Conservation (phyloP, 2,888 invertebrate species). For the Platycheirus albimanus region DNA sequence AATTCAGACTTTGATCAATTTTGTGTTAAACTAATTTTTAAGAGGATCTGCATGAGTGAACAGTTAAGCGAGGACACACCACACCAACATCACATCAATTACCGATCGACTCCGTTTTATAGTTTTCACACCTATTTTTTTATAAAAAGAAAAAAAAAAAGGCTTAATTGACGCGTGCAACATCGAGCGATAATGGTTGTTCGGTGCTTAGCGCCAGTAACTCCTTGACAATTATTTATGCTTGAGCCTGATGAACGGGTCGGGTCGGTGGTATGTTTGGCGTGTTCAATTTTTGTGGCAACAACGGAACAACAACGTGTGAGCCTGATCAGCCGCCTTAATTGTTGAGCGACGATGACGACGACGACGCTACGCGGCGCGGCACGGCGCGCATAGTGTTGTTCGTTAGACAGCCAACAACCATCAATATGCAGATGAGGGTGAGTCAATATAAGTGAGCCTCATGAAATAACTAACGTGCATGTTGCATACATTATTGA, state of each 20-base stretch:
- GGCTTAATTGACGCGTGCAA: constrained; percentile 59
- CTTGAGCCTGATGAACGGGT: constrained; percentile 1
- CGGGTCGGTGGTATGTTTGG: too few species aligned
- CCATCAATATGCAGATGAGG: constrained; percentile 72
- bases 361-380: neutral
- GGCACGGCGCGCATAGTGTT: too few species aligned
- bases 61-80: constrained; percentile 60
- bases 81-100: constrained; percentile 20
- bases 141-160: too few species aligned
- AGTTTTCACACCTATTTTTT: constrained; percentile 68
- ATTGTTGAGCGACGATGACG: constrained; percentile 42
- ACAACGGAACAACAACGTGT: constrained; percentile 43
- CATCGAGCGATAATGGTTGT: constrained; percentile 44
- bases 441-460: constrained; percentile 62
- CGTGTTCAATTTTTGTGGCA: constrained; percentile 16
- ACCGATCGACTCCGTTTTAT: constrained; percentile 37
- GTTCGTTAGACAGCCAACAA: constrained; percentile 65
- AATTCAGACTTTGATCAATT: too few species aligned
- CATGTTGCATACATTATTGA: constrained; percentile 53
- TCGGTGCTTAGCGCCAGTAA: constrained; percentile 67
- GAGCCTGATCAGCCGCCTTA: constrained; percentile 37
- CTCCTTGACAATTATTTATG: constrained; percentile 35
- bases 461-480: constrained; percentile 28
- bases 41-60: constrained; percentile 61
- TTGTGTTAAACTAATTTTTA: neutral